Evolutionary conservation across 2,888 invertebrate genomes (phyloP), one percentile per base, ranked within the genome.

Genomic region (Xanthia icteritia): DNA sequence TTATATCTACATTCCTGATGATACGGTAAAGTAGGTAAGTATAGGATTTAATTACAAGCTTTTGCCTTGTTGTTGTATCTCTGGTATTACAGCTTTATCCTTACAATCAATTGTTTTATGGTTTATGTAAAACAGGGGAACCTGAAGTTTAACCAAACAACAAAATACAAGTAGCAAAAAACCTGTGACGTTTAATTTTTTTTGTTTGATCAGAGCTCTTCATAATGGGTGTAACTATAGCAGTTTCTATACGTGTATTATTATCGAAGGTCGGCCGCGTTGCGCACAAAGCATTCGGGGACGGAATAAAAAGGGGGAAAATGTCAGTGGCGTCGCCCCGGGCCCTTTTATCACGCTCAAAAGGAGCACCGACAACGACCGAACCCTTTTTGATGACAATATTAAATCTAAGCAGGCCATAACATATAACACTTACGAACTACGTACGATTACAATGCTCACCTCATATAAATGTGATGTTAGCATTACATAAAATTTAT

Each of bases 291-390:
- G 73, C 84, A 36, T 51, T 51, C 13, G 51, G 23, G 45, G 60
- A 70, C 69, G 66, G 27, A 74, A 85, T 73, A 51, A 61, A 61
- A 54, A 72, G 77, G 85, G 83, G 82, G 68, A 60, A 81, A 83
- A 85, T 72, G 61, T 77, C 39, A 65, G 77, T 65, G 23, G 64
- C 73, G 42, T 77, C 77, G 77, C 73, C 85, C 45, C 31, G 5
- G 58, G 82, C 76, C 61, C 69, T 63, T 64, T 42, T 56, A 56
- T 13, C 13, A 20, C 65, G 65, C 64, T 66, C 82, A 69, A 75
- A 73, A 48, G 70, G 60, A 71, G 63, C 51, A 67, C 39, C 60
- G 54, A 61, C 63, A 27, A n/a, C 36, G 54, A 81, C 45, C 58
- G 58, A 74, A 64, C 75, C 70, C 73, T 64, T 76, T 67, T 48